A percentile compares a stretch with the other conserved stretches of the same genome.
Evolutionary conservation across 1,140 invertebrate genomes (phyloP).

Genomic region (Drosophila jambulina): DNA sequence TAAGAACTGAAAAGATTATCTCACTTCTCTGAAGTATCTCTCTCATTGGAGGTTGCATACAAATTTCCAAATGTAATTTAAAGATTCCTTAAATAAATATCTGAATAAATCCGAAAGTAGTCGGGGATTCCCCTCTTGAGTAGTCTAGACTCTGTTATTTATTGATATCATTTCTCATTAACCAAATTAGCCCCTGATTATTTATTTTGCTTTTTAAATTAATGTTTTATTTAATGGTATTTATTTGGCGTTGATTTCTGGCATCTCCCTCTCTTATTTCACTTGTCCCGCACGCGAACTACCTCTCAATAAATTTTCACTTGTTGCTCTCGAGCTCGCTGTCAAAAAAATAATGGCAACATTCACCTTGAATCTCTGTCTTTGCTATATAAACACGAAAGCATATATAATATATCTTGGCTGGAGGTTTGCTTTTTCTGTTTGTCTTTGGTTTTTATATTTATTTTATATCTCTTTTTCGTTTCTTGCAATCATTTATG

Average conservation of each 20-base stretch:
- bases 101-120: not conserved
- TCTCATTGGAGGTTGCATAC: not conserved
- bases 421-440: conserved; percentile 42
- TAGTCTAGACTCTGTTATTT: conserved; percentile 9
- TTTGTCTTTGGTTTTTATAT: conserved; percentile 26
- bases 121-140: conserved; percentile 4
- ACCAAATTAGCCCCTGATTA: conserved; percentile 44
- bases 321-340: conserved; percentile 55
- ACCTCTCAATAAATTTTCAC: conserved; percentile 67
- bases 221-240: conserved; percentile 30
- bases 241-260: conserved; percentile 21
- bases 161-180: conserved; percentile 18
- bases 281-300: conserved; percentile 34
- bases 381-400: conserved; percentile 56
- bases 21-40: not conserved
- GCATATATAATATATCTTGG: conserved; percentile 44
- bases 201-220: conserved; percentile 35
- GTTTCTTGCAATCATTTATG: conserved; percentile 40
- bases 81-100: not conserved
- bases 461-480: conserved; percentile 18
- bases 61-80: not conserved
- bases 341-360: conserved; percentile 69
- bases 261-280: conserved; percentile 14
- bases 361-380: conserved; percentile 67
- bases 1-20: not conserved